Evolutionary conservation across 2,113 vertebrate genomes (phyloP).

Genomic region (Entelurus aequoreus): DNA sequence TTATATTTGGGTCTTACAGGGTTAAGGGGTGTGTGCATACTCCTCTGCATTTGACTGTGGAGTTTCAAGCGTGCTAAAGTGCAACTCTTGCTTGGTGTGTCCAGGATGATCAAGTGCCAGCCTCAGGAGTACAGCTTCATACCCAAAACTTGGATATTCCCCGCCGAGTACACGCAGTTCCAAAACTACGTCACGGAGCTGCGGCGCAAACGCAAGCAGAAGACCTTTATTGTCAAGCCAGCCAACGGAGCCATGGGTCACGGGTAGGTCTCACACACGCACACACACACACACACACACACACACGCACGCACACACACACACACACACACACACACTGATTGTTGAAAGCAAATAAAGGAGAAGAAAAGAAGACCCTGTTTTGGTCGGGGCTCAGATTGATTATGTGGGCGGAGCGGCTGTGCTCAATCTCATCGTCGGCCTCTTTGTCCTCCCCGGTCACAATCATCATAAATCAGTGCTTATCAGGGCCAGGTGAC

Average conservation of each 20-base stretch:
- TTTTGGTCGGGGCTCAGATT: constrained; percentile 37
- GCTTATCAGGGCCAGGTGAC: constrained; percentile 39
- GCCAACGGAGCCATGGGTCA: constrained; percentile 99
- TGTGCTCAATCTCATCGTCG: constrained; percentile 52
- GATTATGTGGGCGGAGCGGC: constrained; percentile 47
- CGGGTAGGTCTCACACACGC: constrained; percentile 77
- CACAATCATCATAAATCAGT: constrained; percentile 53
- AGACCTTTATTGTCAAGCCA: constrained; percentile 96
- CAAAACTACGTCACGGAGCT: constrained; percentile 97
- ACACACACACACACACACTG: neutral
- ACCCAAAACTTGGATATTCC: constrained; percentile 96
- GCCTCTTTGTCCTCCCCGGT: constrained; percentile 56
- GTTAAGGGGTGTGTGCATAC: no score
- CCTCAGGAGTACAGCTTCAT: constrained; percentile 94
- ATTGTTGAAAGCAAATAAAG: constrained; percentile 29
- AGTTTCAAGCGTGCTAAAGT: no score
- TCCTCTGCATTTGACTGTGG: no score
- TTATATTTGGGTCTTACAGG: no score
- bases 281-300: neutral
- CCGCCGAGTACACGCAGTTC: constrained; percentile 94
- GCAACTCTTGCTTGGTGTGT: constrained; percentile 3
- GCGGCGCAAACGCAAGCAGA: constrained; percentile 91
- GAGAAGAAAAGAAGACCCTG: constrained; percentile 43
- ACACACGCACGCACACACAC: neutral
- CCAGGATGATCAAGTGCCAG: constrained; percentile 94